phyloP scores from a whole-genome alignment of 2,888 invertebrate species.

The Leptinotarsa tumamoca region DNA sequence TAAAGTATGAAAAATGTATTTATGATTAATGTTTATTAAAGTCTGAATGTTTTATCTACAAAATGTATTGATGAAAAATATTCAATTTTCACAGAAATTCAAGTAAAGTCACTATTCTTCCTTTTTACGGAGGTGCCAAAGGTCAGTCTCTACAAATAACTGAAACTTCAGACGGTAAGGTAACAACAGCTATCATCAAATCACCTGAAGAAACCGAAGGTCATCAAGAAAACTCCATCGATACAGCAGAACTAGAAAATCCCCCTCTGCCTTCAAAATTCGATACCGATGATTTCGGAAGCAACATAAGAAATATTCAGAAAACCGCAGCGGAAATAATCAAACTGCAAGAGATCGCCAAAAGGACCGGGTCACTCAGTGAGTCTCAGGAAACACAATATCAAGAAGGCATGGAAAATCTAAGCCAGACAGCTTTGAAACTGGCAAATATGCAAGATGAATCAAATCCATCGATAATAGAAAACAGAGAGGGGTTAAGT shows the following conservation, averaged over 20 bases:
- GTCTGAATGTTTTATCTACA: background rate
- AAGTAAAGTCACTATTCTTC: slow-evolving; percentile 65
- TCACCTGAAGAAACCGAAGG: slow-evolving; percentile 49
- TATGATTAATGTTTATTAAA: background rate
- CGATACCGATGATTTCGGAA: slow-evolving; percentile 63
- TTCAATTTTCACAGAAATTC: slow-evolving; percentile 35
- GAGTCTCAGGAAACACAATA: slow-evolving; percentile 71
- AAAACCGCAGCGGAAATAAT: slow-evolving; percentile 71
- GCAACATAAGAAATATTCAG: slow-evolving; percentile 72
- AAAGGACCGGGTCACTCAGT: slow-evolving; percentile 71
- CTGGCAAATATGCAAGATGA: slow-evolving; percentile 59
- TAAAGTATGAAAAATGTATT: no score
- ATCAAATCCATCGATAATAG: slow-evolving; percentile 51
- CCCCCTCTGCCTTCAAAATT: slow-evolving; percentile 60
- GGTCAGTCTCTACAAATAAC: slow-evolving; percentile 76
- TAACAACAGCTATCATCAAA: slow-evolving; percentile 64
- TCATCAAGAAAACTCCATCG: slow-evolving; percentile 38
- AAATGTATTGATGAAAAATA: background rate
- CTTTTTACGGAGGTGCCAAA: slow-evolving; percentile 80
- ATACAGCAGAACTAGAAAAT: slow-evolving; percentile 59
- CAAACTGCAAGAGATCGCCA: slow-evolving; percentile 73
- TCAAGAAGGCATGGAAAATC: slow-evolving; percentile 69
- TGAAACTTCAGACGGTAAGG: slow-evolving; percentile 69
- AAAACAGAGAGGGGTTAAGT: slow-evolving; percentile 57
- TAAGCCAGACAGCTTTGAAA: slow-evolving; percentile 59